These are phyloP conservation scores for Phyllostomus hastatus DNA, from an alignment of 2,113 vertebrate genomes.

Conservation along the genomic window DNA sequence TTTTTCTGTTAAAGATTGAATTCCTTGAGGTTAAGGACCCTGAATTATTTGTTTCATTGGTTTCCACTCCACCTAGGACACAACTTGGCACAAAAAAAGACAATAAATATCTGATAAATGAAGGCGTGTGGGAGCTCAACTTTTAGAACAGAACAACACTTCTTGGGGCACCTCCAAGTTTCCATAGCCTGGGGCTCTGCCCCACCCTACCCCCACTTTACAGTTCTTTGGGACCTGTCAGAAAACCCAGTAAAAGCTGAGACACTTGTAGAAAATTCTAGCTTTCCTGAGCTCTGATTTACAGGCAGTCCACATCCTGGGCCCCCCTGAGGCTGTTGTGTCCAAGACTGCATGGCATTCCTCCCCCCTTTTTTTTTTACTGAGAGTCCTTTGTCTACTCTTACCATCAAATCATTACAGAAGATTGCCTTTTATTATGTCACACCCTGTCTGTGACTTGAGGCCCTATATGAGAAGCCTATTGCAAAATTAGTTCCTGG, in stretches of 20 bases:
- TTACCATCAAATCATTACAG: neutral
- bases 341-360: neutral
- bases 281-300: neutral
- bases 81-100: neutral
- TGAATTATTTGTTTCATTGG: neutral
- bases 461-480: neutral
- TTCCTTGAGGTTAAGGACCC: neutral
- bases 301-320: neutral
- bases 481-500: conserved; percentile 63
- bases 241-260: neutral
- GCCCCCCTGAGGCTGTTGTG: neutral
- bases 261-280: neutral
- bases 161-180: neutral
- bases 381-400: neutral
- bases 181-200: neutral
- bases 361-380: neutral
- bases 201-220: neutral
- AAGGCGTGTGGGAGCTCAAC: neutral
- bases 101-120: neutral
- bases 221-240: neutral
- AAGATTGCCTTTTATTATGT: neutral
- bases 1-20: neutral
- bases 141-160: neutral
- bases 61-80: neutral
- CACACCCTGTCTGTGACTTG: neutral